These are phyloP conservation scores for Herpailurus yagouaroundi DNA, from an alignment of 2,113 vertebrate genomes.

Conservation along the genomic window DNA sequence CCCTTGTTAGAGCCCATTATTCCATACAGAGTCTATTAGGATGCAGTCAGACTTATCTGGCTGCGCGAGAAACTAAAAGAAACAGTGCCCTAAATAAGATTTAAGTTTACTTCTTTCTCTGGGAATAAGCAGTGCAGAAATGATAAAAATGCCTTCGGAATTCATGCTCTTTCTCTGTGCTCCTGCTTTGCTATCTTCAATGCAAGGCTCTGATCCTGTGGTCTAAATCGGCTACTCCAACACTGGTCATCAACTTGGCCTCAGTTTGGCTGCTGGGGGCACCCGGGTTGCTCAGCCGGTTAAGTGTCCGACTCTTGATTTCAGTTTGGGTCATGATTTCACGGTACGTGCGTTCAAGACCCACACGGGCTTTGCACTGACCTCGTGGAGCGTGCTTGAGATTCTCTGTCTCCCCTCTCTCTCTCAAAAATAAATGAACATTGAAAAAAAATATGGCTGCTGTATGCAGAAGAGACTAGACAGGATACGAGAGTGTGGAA, in stretches of 20 bases:
- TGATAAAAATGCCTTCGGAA: neutral
- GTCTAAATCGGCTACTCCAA: neutral
- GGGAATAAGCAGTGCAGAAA: neutral
- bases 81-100: neutral
- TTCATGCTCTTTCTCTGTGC: neutral
- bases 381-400: no score
- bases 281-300: no score
- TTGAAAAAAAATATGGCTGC: neutral
- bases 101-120: neutral
- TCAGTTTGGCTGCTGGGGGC: neutral
- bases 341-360: no score
- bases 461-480: neutral
- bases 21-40: neutral
- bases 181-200: neutral
- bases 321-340: no score
- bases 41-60: neutral
- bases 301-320: no score
- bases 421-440: no score
- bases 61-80: neutral
- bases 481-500: neutral
- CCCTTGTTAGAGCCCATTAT: neutral
- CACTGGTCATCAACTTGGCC: neutral
- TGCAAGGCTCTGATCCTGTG: neutral
- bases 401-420: no score
- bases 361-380: no score